Percentiles rank a stretch among this genome's conserved stretches.
phyloP scores from a whole-genome alignment of 2,888 invertebrate species.

The Amphimallon solstitiale region DNA sequence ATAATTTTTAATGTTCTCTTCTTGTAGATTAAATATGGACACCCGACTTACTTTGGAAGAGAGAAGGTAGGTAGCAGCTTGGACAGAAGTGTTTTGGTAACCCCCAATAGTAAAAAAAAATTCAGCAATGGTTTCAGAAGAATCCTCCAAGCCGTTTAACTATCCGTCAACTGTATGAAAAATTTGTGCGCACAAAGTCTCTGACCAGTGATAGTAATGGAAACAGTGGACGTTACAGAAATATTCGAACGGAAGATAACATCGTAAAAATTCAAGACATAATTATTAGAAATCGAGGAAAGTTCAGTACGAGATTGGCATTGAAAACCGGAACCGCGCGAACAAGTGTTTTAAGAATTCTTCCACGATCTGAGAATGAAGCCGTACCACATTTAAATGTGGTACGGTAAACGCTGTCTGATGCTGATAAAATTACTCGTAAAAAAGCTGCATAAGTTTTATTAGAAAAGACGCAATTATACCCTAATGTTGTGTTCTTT shows the following conservation, averaged over 20 bases:
- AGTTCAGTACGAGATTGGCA: conserved; percentile 9
- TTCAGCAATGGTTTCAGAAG: too few relatives aligned
- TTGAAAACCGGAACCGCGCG: conserved; percentile 9
- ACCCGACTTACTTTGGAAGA: too few relatives aligned
- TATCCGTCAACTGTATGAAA: neutral
- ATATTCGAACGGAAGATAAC: conserved; percentile 15
- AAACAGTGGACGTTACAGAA: too few relatives aligned
- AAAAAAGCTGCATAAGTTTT: conserved; percentile 9
- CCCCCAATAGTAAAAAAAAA: too few relatives aligned
- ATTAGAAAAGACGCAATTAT: neutral
- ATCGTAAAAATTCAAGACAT: conserved; percentile 2
- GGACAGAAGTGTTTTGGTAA: too few relatives aligned
- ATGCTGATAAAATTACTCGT: conserved; percentile 20
- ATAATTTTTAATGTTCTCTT: too few relatives aligned
- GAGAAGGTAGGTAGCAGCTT: too few relatives aligned
- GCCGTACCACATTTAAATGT: conserved; percentile 19
- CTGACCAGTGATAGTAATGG: neutral
- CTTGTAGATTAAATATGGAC: too few relatives aligned
- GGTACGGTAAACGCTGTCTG: conserved; percentile 7
- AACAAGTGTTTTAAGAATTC: too few relatives aligned
- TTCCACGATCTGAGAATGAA: neutral
- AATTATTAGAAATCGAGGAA: neutral
- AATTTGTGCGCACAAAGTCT: neutral
- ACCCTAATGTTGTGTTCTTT: too few relatives aligned
- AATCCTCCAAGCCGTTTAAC: neutral